Base-by-base conservation (phyloP, 2,888 invertebrate species). In the Cerastis leucographa region DNA sequence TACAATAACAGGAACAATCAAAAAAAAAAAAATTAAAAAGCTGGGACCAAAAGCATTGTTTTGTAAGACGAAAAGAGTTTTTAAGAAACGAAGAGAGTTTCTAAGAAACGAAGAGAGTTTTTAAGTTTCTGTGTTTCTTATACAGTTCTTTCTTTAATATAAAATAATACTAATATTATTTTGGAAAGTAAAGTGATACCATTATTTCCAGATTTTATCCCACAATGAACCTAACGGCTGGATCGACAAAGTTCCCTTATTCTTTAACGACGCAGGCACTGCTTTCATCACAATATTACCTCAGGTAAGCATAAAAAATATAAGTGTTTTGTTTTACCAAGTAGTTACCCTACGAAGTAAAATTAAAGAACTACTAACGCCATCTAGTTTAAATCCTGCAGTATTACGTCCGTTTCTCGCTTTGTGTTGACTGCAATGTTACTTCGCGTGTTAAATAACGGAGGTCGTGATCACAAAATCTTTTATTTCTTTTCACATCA, bases 191-290 rank as follows among this genome's bases (percentile, higher is more conserved):
- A 59, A 59, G 6, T 59, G 19, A 0, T 29, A 29, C 8, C 19
- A 59, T 59, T 59, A 59, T 19, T 95, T 96, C 8, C 79, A 97
- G 97, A 94, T 97, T 71, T 97, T 93, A 88, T 88, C 89, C 35
- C 94, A 97, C 88, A 89, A 90, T 2, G 96, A 97, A 88, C 87
- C 94, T 22, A 94, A 97, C 11, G 98, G 98, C n/a, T 98, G 98
- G 98, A 97, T 98, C 19, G 98, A 98, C 90, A 98, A 98, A 90
- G 97, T 97, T 54, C 97, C 98, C 0, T 97, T 98, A 0, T 93
- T 97, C 56, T 98, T 98, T 90, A 98, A 97, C 81, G 94, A 96
- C 40, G 97, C 97, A 84, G 98, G 98, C 54, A 97, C 97, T 17
- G 95, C 97, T 65, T 97, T 98, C 89, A 97, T 98, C 69, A 95